These are phyloP conservation scores for Bombus pascuorum DNA, from an alignment of 1,140 invertebrate species.

Conservation along the genomic window DNA sequence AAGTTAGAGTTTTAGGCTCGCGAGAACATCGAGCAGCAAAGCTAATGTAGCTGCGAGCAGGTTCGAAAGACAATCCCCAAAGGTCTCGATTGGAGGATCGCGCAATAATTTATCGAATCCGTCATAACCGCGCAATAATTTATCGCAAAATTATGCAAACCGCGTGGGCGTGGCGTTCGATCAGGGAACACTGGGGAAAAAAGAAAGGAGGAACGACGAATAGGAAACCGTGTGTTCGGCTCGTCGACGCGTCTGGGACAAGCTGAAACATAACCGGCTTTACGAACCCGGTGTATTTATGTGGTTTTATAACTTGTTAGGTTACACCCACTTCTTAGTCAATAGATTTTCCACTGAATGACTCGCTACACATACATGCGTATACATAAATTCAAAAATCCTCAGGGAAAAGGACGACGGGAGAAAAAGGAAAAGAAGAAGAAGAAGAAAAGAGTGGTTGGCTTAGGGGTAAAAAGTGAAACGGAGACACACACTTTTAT, in stretches of 20 bases:
- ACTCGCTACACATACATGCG: background rate
- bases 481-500: background rate
- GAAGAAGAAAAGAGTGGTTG: background rate
- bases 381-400: conserved; percentile 21
- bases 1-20: no score
- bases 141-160: conserved; percentile 47
- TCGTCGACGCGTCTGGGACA: conserved; percentile 5
- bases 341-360: conserved; percentile 58
- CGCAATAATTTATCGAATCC: conserved; percentile 47
- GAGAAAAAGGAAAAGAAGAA: background rate
- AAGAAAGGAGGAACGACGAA: background rate
- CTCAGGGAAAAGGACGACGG: conserved; percentile 15
- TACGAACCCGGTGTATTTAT: conserved; percentile 25
- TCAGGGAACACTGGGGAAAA: conserved; percentile 5
- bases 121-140: conserved; percentile 28
- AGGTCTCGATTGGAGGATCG: background rate
- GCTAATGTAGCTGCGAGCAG: background rate
- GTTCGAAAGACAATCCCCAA: conserved; percentile 18
- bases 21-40: background rate
- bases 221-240: conserved; percentile 5
- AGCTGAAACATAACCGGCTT: conserved; percentile 18
- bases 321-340: conserved; percentile 51
- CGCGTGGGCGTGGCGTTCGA: conserved; percentile 38
- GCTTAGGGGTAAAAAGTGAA: conserved; percentile 18
- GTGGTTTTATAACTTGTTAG: conserved; percentile 50